Percentiles rank a stretch among this genome's conserved stretches.
These are phyloP conservation scores for Euwallacea fornicatus DNA, from an alignment of 1,140 invertebrate genomes.

Conservation along the genomic window DNA sequence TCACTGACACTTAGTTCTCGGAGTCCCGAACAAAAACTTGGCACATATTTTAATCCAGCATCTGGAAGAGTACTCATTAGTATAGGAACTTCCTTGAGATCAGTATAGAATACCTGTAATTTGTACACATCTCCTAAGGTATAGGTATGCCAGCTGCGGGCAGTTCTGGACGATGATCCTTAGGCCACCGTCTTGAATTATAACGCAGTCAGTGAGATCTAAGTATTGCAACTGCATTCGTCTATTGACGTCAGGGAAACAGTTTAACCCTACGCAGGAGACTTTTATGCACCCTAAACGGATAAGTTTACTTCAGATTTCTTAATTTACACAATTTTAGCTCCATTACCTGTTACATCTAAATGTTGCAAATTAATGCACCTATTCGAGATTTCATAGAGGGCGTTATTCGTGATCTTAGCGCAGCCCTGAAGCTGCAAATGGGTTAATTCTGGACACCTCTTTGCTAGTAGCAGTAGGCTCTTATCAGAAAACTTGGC, in stretches of 20 bases:
- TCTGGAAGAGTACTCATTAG: constrained; percentile 56
- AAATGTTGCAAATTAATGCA: constrained; percentile 73
- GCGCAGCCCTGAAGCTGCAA: constrained; percentile 71
- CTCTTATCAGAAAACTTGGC: constrained; percentile 75
- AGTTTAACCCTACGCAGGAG: constrained; percentile 68
- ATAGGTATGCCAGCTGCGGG: constrained; percentile 84
- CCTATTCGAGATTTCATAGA: constrained; percentile 66
- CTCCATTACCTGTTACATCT: constrained; percentile 69
- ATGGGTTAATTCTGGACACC: constrained; percentile 73
- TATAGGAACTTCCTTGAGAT: background rate
- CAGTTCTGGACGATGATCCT: constrained; percentile 81
- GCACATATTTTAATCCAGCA: constrained; percentile 76
- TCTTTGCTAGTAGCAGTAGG: constrained; percentile 65
- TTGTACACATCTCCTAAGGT: constrained; percentile 81
- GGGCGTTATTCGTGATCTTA: constrained; percentile 67
- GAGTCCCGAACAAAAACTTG: constrained; percentile 80
- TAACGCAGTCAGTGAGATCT: constrained; percentile 84
- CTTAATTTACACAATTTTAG: constrained; percentile 39
- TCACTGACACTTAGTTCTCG: constrained; percentile 89
- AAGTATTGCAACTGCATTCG: constrained; percentile 69
- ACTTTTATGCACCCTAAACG: constrained; percentile 67
- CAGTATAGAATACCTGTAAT: constrained; percentile 67
- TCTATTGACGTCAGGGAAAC: constrained; percentile 62
- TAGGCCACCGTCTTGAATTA: constrained; percentile 80
- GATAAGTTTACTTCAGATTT: background rate